Evolutionary conservation across 2,888 invertebrate species (phyloP).

Genomic region (Hirudinaria manillensis): DNA sequence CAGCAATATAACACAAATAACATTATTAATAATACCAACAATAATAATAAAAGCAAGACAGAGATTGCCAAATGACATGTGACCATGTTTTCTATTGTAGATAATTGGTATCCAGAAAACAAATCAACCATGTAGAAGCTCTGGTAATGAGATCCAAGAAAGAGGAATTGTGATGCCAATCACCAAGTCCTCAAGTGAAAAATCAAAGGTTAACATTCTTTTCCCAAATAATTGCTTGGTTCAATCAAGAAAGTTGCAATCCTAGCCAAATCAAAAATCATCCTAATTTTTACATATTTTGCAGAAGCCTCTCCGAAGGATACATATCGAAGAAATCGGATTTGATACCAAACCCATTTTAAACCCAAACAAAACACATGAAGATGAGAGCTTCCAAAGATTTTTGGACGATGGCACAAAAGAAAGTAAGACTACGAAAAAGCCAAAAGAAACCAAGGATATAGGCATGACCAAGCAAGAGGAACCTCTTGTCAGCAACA

Average conservation of each 20-base stretch:
- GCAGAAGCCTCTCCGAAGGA: slow-evolving; percentile 46
- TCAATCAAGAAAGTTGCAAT: not conserved
- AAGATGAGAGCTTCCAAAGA: slow-evolving; percentile 6
- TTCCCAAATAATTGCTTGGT: not conserved
- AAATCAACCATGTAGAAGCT: no score
- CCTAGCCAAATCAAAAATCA: not conserved
- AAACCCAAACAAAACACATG: slow-evolving; percentile 25
- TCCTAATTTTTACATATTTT: not conserved
- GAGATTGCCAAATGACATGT: no score
- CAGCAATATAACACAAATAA: no score
- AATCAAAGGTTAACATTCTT: slow-evolving; percentile 3
- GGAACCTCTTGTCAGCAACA: not conserved
- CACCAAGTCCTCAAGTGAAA: not conserved
- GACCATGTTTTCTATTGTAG: no score
- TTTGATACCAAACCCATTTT: slow-evolving; percentile 17
- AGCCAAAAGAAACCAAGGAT: not conserved
- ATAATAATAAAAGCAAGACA: no score
- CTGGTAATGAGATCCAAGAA: not conserved
- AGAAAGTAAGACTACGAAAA: not conserved
- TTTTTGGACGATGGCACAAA: not conserved
- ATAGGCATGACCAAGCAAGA: not conserved
- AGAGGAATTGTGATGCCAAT: slow-evolving; percentile 14
- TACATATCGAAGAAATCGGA: slow-evolving; percentile 49
- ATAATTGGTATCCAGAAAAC: no score
- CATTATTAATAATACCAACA: no score